Evolutionary conservation across 2,113 vertebrate species (phyloP).

Genomic region (Nannobrachium achirus): DNA sequence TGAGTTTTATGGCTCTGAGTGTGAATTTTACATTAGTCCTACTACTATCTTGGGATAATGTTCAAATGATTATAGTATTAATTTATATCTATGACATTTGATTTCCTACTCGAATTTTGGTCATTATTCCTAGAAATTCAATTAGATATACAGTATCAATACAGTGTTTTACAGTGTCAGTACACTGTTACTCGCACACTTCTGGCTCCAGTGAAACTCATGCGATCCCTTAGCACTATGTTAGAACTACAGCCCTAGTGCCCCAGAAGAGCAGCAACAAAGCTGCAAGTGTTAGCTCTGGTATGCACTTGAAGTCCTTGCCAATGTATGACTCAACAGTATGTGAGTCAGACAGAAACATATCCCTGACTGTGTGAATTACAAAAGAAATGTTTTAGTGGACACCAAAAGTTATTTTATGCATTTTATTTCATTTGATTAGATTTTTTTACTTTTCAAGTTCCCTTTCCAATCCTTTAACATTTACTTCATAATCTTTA

Average conservation of each 20-base stretch:
- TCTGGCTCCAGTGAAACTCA: conserved; percentile 15
- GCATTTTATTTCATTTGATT: conserved; percentile 4
- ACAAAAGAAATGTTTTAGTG: conserved; percentile 12
- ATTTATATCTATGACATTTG: too few relatives aligned
- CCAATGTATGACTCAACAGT: conserved; percentile 50
- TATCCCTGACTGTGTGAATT: conserved; percentile 12
- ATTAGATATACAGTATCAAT: conserved; percentile 42
- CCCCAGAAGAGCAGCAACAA: conserved; percentile 32
- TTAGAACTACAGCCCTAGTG: conserved; percentile 14
- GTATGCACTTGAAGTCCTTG: conserved; percentile 54
- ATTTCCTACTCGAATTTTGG: neutral
- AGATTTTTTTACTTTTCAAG: too few relatives aligned
- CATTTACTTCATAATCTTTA: too few relatives aligned
- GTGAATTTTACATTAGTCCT: too few relatives aligned
- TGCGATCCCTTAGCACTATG: conserved; percentile 33
- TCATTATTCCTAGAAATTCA: conserved; percentile 26
- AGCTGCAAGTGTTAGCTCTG: conserved; percentile 50
- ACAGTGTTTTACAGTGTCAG: neutral
- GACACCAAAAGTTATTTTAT: conserved; percentile 1
- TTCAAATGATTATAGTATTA: too few relatives aligned
- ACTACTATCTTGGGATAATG: too few relatives aligned
- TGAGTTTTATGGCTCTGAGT: too few relatives aligned
- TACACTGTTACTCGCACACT: conserved; percentile 30
- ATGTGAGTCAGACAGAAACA: conserved; percentile 36
- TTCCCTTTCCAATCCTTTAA: too few relatives aligned